Percentiles rank a stretch among this genome's conserved stretches.
These are phyloP conservation scores for Zophobas morio DNA, from an alignment of 1,140 invertebrate genomes.

Conservation along the genomic window DNA sequence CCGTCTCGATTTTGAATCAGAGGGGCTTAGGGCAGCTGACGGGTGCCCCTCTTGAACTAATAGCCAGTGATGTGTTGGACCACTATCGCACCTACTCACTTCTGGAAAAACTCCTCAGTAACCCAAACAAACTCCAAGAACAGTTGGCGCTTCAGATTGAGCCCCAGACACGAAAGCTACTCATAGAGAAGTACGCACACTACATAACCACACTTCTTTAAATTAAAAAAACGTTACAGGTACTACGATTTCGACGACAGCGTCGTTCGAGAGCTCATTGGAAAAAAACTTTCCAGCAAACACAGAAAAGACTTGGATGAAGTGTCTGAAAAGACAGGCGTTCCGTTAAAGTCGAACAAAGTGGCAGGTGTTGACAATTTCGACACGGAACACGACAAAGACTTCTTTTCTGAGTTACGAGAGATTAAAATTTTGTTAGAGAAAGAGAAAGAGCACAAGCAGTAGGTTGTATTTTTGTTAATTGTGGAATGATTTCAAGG, in stretches of 20 bases:
- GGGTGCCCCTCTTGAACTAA: conserved; percentile 85
- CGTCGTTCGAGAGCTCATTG: conserved; percentile 91
- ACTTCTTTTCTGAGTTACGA: conserved; percentile 90
- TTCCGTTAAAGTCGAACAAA: conserved; percentile 83
- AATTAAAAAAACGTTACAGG: conserved; percentile 68
- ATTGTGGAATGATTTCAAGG: too few relatives aligned
- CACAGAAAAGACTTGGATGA: conserved; percentile 96
- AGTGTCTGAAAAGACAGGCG: conserved; percentile 87
- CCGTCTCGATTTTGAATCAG: conserved; percentile 84
- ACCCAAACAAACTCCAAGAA: conserved; percentile 87
- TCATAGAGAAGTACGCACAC: conserved; percentile 88
- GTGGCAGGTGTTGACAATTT: conserved; percentile 81
- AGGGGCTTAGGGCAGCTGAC: conserved; percentile 81
- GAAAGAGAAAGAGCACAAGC: conserved; percentile 92
- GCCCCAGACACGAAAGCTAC: conserved; percentile 84
- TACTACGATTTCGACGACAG: conserved; percentile 94
- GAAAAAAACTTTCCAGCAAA: conserved; percentile 91
- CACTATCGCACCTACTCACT: conserved; percentile 91
- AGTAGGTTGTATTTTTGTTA: conserved; percentile 70
- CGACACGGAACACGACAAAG: conserved; percentile 92
- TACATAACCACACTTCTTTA: background rate
- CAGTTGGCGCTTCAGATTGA: conserved; percentile 94
- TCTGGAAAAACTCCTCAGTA: conserved; percentile 88
- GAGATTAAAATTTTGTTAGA: conserved; percentile 89
- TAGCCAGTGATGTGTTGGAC: conserved; percentile 91